These are phyloP conservation scores for Resseliella maxima DNA, from an alignment of 2,888 invertebrate genomes.

Conservation along the genomic window DNA sequence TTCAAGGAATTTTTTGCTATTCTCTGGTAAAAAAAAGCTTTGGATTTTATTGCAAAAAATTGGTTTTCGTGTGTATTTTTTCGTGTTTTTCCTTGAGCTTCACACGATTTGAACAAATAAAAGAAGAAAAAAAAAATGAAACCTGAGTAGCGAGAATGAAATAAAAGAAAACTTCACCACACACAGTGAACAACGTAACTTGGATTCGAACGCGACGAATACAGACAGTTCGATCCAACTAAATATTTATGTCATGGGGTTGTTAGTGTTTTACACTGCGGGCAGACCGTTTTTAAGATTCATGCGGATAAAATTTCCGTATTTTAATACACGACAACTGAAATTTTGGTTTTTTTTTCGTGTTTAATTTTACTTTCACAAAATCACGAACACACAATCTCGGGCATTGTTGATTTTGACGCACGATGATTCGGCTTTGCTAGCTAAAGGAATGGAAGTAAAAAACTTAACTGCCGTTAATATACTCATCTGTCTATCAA, in stretches of 20 bases:
- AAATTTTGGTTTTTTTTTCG: background rate
- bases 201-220: background rate
- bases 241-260: slow-evolving; percentile 27
- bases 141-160: background rate
- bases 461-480: slow-evolving; percentile 42
- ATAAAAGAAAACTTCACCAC: background rate
- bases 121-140: no score
- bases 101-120: background rate
- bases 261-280: slow-evolving; percentile 21
- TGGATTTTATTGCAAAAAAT: no score
- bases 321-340: background rate
- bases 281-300: background rate
- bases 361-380: background rate
- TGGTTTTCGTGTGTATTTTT: background rate
- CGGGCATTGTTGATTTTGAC: background rate
- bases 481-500: slow-evolving; percentile 28
- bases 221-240: slow-evolving; percentile 31
- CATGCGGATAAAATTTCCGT: slow-evolving; percentile 36
- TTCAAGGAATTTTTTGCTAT: slow-evolving; percentile 23
- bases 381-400: slow-evolving; percentile 37
- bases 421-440: background rate
- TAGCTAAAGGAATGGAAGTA: background rate
- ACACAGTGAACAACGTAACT: no score
- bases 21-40: background rate
- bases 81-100: background rate